phyloP scores from a whole-genome alignment of 2,888 invertebrate genomes.

The Chrysolina haemoptera region DNA sequence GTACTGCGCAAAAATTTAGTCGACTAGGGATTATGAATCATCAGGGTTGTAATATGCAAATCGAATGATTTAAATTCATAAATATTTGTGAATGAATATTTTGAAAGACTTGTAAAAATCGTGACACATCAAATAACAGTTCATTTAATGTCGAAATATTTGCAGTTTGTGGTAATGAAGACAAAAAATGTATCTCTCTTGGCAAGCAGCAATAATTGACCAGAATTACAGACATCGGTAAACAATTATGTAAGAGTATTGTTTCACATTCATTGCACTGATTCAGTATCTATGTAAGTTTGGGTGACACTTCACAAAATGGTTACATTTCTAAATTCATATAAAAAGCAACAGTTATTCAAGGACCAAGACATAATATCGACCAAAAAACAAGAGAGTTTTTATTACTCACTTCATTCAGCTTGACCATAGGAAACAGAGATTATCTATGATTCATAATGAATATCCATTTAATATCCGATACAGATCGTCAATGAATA shows the following conservation, averaged over 20 bases:
- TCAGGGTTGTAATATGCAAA: too few species aligned
- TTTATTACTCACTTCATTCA: too few species aligned
- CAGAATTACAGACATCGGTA: not conserved
- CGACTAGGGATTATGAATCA: too few species aligned
- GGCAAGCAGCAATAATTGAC: constrained; percentile 4
- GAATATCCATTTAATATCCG: too few species aligned
- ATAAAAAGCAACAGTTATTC: not conserved
- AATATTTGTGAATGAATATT: too few species aligned
- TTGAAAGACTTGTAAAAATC: not conserved
- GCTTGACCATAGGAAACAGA: too few species aligned
- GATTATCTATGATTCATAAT: too few species aligned
- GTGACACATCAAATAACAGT: not conserved
- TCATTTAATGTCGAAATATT: not conserved
- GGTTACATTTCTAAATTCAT: not conserved
- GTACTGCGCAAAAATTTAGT: too few species aligned
- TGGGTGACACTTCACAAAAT: not conserved
- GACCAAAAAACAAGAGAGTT: too few species aligned
- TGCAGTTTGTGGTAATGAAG: not conserved
- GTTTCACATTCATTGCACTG: not conserved
- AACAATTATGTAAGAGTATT: constrained; percentile 1
- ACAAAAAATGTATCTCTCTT: constrained; percentile 3
- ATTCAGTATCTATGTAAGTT: not conserved
- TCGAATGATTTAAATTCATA: not conserved
- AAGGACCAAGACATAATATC: not conserved
- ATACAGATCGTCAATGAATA: too few species aligned